Evolutionary conservation across 2,888 invertebrate species (phyloP), one percentile per base, ranked within the genome.

Genomic region (Holacanthella duospinosa): DNA sequence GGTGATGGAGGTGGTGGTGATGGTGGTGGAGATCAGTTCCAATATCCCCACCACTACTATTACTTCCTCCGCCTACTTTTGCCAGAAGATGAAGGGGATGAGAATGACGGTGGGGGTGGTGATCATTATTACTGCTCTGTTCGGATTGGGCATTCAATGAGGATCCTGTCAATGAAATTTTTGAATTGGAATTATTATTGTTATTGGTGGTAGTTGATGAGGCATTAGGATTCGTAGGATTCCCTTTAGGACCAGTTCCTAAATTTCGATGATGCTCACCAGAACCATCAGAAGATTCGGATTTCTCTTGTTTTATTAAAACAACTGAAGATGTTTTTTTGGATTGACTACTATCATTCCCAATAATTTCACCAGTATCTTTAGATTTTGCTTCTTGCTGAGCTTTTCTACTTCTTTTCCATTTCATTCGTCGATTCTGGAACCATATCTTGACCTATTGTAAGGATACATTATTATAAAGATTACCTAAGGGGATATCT

Each of bases 391-490:
- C 86, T 78, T 92, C 92, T 71, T 90, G 89, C 76, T 92, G 92
- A 0, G 93, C 92, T 75, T 95, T 95, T 82, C 95, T 95, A 69
- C 93, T 94, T 16, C 97, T 82, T 77, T 97, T 97, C 94, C 95
- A 95, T 77, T 96, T 96, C 96, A 96, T 96, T 74, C 96, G 85
- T 59, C 96, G 84, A 78, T 96, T 96, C 83, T 97, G 96, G 79
- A 97, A 97, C 96, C 94, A 95, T 74, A 95, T 94, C 83, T 94
- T 94, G 68, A 94, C 94, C 90, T 94, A 83, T 1, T 36, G 59
- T n/a, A n/a, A n/a, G n/a, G n/a, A n/a, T n/a, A 25, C 2, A 19
- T 12, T 43, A 43, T 43, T 43, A 43, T 43, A 12, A 9, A 43
- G 19, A 43, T 19, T 43, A 12, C 9, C 9, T 43, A 43, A 12